Percentiles rank a stretch among this genome's conserved stretches.
Conservation (phyloP, 2,888 invertebrate genomes). For the Eupelmus urozonus region DNA sequence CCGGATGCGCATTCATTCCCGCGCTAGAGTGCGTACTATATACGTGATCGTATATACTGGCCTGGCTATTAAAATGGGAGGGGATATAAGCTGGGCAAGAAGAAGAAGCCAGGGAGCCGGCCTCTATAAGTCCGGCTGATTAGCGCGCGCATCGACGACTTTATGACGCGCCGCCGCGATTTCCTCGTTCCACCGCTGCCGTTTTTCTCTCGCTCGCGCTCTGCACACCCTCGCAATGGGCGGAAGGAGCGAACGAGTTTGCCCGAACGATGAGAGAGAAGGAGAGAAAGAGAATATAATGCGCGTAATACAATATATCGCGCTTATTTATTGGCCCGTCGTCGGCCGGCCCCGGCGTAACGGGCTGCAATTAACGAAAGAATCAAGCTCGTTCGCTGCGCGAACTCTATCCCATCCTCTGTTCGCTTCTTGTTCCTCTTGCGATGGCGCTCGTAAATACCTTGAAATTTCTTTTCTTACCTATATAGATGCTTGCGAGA, state of each 20-base stretch:
- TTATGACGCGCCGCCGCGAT: slow-evolving; percentile 62
- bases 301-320: slow-evolving; percentile 62
- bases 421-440: neutral
- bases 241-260: slow-evolving; percentile 6
- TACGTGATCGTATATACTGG: slow-evolving; percentile 11
- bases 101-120: neutral
- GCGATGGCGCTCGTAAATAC: slow-evolving; percentile 59
- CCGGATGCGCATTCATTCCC: slow-evolving; percentile 62
- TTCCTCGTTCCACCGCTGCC: slow-evolving; percentile 65
- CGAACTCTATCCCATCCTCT: neutral
- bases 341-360: slow-evolving; percentile 58
- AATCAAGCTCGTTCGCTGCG: neutral
- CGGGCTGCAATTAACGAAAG: slow-evolving; percentile 62
- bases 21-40: slow-evolving; percentile 19
- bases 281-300: slow-evolving; percentile 60
- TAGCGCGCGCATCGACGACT: slow-evolving; percentile 61
- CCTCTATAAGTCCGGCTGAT: slow-evolving; percentile 41
- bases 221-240: slow-evolving; percentile 51
- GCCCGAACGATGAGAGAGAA: too few species aligned
- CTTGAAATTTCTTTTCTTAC: slow-evolving; percentile 60
- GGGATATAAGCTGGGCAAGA: neutral
- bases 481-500: neutral
- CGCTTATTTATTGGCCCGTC: slow-evolving; percentile 62
- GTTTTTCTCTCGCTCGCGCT: slow-evolving; percentile 53
- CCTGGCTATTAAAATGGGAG: neutral